These are phyloP conservation scores for Amphibalanus amphitrite DNA, from an alignment of 1,140 invertebrate genomes.

Conservation along the genomic window DNA sequence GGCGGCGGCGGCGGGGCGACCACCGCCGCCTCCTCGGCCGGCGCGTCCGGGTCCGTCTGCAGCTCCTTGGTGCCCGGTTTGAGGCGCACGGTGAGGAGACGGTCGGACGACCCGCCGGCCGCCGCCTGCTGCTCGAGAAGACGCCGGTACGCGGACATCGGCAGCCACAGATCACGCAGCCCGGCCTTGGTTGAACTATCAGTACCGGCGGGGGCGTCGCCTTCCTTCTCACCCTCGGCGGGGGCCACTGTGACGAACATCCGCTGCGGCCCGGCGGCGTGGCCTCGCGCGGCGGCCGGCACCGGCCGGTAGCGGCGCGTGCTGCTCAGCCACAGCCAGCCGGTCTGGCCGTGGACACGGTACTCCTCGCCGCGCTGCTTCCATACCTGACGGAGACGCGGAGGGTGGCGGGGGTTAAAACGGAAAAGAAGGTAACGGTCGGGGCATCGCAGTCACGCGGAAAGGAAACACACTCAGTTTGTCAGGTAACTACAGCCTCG, in stretches of 20 bases:
- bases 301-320: not conserved
- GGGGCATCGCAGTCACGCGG: too few relatives aligned
- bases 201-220: too few relatives aligned
- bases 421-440: too few relatives aligned
- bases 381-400: slow-evolving; percentile 44
- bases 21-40: not conserved
- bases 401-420: too few relatives aligned
- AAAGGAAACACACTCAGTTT: too few relatives aligned
- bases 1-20: too few relatives aligned
- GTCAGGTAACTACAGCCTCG: too few relatives aligned
- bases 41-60: not conserved
- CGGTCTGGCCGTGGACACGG: slow-evolving; percentile 81
- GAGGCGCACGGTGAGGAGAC: not conserved
- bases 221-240: too few relatives aligned
- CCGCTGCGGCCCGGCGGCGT: slow-evolving; percentile 10
- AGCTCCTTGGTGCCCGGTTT: not conserved
- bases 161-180: not conserved
- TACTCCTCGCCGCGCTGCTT: slow-evolving; percentile 98
- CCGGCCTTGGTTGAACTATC: too few relatives aligned
- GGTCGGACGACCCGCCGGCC: not conserved
- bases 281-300: too few relatives aligned
- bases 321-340: slow-evolving; percentile 66
- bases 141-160: not conserved
- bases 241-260: slow-evolving; percentile 11
- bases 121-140: not conserved